A percentile compares a stretch with the other conserved stretches of the same genome.
These are phyloP conservation scores for Cirrhinus molitorella DNA, from an alignment of 2,797 vertebrate genomes.

Conservation along the genomic window DNA sequence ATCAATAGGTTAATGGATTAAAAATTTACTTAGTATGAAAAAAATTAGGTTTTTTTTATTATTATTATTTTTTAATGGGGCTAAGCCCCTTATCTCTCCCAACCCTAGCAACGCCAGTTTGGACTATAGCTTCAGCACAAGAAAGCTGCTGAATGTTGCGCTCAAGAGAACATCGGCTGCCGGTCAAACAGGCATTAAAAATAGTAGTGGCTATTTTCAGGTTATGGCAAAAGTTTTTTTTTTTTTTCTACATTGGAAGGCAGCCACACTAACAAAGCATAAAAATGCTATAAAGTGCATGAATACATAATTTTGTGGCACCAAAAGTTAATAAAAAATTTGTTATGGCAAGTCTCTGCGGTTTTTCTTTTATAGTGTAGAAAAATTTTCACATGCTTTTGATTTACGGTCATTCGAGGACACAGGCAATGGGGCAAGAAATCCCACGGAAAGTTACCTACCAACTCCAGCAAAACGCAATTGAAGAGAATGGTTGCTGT, in stretches of 20 bases:
- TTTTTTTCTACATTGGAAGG: no score
- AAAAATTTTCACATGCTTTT: conserved; percentile 42
- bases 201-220: no score
- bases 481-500: conserved; percentile 54
- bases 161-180: background rate
- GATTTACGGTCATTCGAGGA: conserved; percentile 72
- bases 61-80: no score
- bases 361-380: conserved; percentile 32
- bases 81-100: no score
- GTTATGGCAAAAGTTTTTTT: no score
- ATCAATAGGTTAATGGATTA: no score
- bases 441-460: conserved; percentile 55
- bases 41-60: no score
- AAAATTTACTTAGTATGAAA: no score
- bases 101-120: no score
- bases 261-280: background rate
- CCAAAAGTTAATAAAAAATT: background rate
- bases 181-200: background rate
- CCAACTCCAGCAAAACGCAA: conserved; percentile 46
- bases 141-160: background rate
- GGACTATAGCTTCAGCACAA: no score
- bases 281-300: background rate
- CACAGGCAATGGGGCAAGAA: conserved; percentile 53
- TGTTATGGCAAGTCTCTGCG: background rate
- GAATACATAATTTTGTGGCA: conserved; percentile 31